Percentiles rank a stretch among this genome's conserved stretches.
These are phyloP conservation scores for Brachionus koreanus DNA, from an alignment of 1,140 invertebrate species.

Conservation along the genomic window DNA sequence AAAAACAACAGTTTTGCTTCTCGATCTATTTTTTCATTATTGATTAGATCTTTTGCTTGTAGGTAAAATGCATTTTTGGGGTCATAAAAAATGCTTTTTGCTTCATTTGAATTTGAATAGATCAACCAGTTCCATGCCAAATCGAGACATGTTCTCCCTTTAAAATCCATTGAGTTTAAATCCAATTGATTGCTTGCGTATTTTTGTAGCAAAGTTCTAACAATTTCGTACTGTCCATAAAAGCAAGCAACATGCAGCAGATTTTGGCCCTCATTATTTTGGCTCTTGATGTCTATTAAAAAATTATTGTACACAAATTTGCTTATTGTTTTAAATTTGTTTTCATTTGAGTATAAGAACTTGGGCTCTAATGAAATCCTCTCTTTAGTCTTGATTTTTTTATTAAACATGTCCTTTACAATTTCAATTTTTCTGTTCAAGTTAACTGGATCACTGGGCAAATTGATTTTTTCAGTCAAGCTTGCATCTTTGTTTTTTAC, in stretches of 20 bases:
- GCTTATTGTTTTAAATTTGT: background rate
- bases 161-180: background rate
- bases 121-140: conserved; percentile 21
- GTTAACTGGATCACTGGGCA: background rate
- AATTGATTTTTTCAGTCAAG: background rate
- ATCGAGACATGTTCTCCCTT: conserved; percentile 6
- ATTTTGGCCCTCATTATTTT: conserved; percentile 30
- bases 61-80: conserved; percentile 9
- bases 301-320: conserved; percentile 31
- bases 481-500: background rate
- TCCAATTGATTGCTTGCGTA: conserved; percentile 41
- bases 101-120: background rate
- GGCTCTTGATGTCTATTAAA: conserved; percentile 13
- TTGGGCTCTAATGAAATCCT: background rate
- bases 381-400: background rate
- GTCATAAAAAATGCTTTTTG: conserved; percentile 34
- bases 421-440: background rate
- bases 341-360: background rate
- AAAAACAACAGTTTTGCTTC: conserved; percentile 6
- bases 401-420: background rate
- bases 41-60: conserved; percentile 1
- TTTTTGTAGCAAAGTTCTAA: background rate
- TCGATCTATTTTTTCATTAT: background rate
- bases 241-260: conserved; percentile 5
- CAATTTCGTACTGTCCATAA: conserved; percentile 20